These are phyloP conservation scores for Sebastes baramenuke DNA, from an alignment of 2,797 vertebrate genomes.

Conservation along the genomic window DNA sequence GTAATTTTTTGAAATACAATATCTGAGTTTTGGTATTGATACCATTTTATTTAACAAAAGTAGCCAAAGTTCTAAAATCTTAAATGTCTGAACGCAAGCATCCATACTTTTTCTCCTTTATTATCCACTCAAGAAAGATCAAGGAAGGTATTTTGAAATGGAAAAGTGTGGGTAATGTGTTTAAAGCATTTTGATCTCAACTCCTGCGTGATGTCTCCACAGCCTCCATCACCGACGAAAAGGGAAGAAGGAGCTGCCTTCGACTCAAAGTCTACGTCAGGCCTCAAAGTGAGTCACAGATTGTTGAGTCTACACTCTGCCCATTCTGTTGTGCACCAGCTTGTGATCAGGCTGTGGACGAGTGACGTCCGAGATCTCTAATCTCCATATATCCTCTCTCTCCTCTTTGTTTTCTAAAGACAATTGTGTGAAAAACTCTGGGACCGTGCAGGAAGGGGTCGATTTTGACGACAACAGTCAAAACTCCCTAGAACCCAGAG, in stretches of 20 bases:
- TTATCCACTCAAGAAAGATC: neutral
- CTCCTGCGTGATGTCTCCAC: constrained; percentile 59
- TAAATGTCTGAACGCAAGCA: neutral
- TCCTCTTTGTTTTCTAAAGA: constrained; percentile 80
- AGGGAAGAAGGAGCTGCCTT: constrained; percentile 91
- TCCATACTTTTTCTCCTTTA: too few species aligned
- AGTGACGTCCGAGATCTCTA: constrained; percentile 35
- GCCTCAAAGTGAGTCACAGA: constrained; percentile 91
- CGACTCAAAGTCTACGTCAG: constrained; percentile 97
- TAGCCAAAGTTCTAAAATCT: neutral
- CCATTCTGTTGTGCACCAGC: neutral
- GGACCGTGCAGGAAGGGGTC: constrained; percentile 94
- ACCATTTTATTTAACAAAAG: neutral
- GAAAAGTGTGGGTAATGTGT: neutral
- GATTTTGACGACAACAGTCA: constrained; percentile 97
- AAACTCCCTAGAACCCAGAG: constrained; percentile 99
- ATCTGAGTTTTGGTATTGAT: neutral
- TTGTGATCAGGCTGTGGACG: neutral
- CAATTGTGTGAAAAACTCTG: constrained; percentile 96
- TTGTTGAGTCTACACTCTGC: constrained; percentile 28
- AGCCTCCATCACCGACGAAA: constrained; percentile 93
- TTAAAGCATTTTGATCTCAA: constrained; percentile 14
- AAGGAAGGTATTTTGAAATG: neutral
- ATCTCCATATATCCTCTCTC: constrained; percentile 45
- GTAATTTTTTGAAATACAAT: neutral